These are phyloP conservation scores for Bucorvus abyssinicus DNA, from an alignment of 2,797 vertebrate genomes.

Conservation along the genomic window DNA sequence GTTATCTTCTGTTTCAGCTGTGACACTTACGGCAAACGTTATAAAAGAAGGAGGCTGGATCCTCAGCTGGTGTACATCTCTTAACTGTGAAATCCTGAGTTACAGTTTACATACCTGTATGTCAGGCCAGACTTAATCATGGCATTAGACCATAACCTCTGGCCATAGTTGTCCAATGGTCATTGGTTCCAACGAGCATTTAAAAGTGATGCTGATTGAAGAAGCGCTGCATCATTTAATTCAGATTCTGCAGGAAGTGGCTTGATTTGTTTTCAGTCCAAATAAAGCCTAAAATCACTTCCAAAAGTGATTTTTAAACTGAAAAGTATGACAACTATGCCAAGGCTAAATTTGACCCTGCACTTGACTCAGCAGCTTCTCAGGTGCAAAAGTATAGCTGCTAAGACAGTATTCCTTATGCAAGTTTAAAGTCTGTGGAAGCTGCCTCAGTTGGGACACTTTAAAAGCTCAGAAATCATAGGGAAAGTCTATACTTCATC, in stretches of 20 bases:
- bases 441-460: background rate
- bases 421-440: background rate
- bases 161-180: background rate
- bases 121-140: background rate
- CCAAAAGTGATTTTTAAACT: background rate
- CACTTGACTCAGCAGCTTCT: background rate
- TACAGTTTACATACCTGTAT: background rate
- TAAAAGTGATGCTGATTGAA: background rate
- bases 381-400: background rate
- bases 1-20: background rate
- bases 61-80: background rate
- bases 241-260: background rate
- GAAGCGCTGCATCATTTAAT: background rate
- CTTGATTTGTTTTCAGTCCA: background rate
- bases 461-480: background rate
- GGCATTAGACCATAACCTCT: background rate
- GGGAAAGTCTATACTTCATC: background rate
- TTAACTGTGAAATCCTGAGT: background rate
- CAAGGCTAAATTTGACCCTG: background rate
- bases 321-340: background rate
- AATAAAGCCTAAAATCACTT: background rate
- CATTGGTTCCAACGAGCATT: background rate
- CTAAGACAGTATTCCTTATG: background rate
- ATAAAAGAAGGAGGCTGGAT: background rate
- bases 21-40: background rate